These are phyloP conservation scores for Akabosia matsudoensis DNA, from an alignment of 1,140 invertebrate species.

Conservation along the genomic window DNA sequence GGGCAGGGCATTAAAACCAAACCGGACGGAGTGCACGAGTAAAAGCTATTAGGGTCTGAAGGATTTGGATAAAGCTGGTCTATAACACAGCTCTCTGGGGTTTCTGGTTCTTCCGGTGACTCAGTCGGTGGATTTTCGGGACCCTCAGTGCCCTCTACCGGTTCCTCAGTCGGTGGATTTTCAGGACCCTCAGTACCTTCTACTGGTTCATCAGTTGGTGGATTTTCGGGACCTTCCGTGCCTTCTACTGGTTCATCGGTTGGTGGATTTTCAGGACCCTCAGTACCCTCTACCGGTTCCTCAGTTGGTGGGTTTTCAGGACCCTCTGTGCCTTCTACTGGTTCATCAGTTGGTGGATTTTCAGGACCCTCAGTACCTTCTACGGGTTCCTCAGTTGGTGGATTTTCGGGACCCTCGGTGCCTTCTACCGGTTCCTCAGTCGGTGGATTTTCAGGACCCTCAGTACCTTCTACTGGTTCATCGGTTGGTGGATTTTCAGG, in stretches of 20 bases:
- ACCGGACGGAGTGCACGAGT: constrained; percentile 44
- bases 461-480: not conserved
- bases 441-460: not conserved
- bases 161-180: not conserved
- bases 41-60: constrained; percentile 43
- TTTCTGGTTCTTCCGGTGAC: not conserved
- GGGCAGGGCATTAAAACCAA: constrained; percentile 56
- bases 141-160: not conserved
- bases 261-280: too few species aligned
- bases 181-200: constrained; percentile 10
- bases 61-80: constrained; percentile 37
- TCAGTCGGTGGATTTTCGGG: not conserved
- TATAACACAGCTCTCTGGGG: not conserved
- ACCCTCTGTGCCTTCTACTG: not conserved
- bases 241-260: too few species aligned
- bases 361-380: not conserved
- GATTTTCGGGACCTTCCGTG: too few species aligned
- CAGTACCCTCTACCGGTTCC: too few species aligned
- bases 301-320: too few species aligned
- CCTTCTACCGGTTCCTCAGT: not conserved
- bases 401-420: not conserved
- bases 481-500: not conserved
- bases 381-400: not conserved
- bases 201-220: not conserved
- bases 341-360: not conserved